Evolutionary conservation across 2,888 invertebrate species (phyloP).

Genomic region (Chouioia cunea): DNA sequence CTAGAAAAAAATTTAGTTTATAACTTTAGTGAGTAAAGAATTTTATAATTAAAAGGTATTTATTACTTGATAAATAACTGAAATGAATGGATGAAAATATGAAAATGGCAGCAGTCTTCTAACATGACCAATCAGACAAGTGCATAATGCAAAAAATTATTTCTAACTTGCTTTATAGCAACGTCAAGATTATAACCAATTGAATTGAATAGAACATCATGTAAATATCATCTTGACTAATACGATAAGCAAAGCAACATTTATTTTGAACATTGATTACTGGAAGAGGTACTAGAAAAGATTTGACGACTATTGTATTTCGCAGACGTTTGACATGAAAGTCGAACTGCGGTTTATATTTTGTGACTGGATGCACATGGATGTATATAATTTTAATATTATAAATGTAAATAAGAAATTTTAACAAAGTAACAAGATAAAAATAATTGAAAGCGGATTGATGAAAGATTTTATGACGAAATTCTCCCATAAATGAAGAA

Average conservation of each 20-base stretch:
- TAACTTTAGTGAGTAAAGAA: slow-evolving; percentile 15
- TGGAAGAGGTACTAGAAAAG: slow-evolving; percentile 32
- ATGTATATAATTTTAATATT: slow-evolving; percentile 67
- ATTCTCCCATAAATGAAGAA: slow-evolving; percentile 45
- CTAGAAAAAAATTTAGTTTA: slow-evolving; percentile 4
- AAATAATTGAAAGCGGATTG: slow-evolving; percentile 17
- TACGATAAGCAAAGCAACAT: slow-evolving; percentile 27
- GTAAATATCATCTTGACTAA: slow-evolving; percentile 46
- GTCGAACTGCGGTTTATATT: slow-evolving; percentile 51
- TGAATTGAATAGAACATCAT: slow-evolving; percentile 31
- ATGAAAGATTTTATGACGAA: slow-evolving; percentile 31
- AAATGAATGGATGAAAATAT: slow-evolving; percentile 25
- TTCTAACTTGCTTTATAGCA: too few relatives aligned
- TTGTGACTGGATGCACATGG: slow-evolving; percentile 60
- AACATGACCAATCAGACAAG: slow-evolving; percentile 40
- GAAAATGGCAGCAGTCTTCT: slow-evolving; percentile 43
- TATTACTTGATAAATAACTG: slow-evolving; percentile 33
- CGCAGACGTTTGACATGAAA: background rate
- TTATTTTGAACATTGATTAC: slow-evolving; percentile 36
- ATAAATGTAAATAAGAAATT: slow-evolving; percentile 64
- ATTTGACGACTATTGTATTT: slow-evolving; percentile 18
- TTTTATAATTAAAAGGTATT: too few relatives aligned
- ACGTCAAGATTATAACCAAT: too few relatives aligned
- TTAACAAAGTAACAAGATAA: slow-evolving; percentile 42
- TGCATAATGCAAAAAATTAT: background rate